Evolutionary conservation across 2,113 vertebrate species (phyloP), one percentile per base, ranked within the genome.

Genomic region (Onychostruthus taczanowskii): DNA sequence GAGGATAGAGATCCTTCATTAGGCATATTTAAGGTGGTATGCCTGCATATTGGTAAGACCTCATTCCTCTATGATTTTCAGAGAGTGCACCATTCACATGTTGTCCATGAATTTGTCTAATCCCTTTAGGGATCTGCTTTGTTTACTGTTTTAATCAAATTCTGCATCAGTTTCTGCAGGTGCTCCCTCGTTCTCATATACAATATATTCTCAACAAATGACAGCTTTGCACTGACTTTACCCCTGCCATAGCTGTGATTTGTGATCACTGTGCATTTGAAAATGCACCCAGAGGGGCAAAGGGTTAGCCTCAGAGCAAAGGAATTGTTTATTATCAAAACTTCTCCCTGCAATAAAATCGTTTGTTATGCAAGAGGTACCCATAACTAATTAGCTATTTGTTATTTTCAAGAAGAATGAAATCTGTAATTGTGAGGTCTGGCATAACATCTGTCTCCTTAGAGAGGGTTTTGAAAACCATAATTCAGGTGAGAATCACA

Each of bases 11-110:
- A 90, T 94, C 89, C 61, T 94, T 85, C 46, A 82, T 47, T 96
- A 96, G 82, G 69, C 58, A 39, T 67, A 85, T 94, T 97, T 97
- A 96, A 96, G 84, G 52, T 27, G 19, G 83, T 95, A 95, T 94
- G 77, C 86, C 78, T 91, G 28, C 67, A 33, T 77, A 89, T 97
- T 91, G 77, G 37, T 67, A 94, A 90, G 91, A 95, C 49, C 49
- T 74, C 31, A 7, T 91, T 96, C 84, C 50, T 83, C 61, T 56
- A 28, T 3, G 16, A 47, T 73, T 95, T 90, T 94, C 77, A 81
- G 73, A 88, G 30, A 44, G 61, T 59, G 16, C 28, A 33, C 58
- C 14, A 66, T 61, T 82, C 27, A 37, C 47, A 14, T 12, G 7
- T 46, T 89, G 30, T 56, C 58, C 0, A 0, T 58, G 27, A 50